Evolutionary conservation across 1,140 invertebrate species (phyloP).

Genomic region (Lutraria rhynchaena): DNA sequence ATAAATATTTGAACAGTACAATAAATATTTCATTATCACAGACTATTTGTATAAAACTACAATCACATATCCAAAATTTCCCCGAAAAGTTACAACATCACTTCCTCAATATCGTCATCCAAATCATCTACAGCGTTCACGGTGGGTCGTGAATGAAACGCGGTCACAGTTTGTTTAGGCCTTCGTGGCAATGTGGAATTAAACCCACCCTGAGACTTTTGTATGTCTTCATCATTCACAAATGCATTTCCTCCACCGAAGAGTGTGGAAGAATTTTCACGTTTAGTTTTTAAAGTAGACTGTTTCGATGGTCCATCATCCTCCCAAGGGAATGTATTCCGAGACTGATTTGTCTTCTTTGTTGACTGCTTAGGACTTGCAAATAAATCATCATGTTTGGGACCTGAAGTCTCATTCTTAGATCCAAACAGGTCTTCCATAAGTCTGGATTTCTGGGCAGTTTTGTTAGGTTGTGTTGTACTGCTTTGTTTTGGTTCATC

Average conservation of each 20-base stretch:
- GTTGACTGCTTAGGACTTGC: slow-evolving; percentile 27
- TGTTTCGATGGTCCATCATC: slow-evolving; percentile 16
- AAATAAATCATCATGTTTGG: slow-evolving; percentile 60
- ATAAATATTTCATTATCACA: no score
- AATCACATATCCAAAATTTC: no score
- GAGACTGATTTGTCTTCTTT: slow-evolving; percentile 28
- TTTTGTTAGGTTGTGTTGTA: slow-evolving; percentile 30
- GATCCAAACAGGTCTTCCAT: slow-evolving; percentile 72
- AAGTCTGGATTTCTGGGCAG: slow-evolving; percentile 66
- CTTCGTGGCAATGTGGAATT: slow-evolving; percentile 52
- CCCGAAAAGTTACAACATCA: slow-evolving; percentile 64
- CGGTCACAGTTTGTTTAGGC: slow-evolving; percentile 57
- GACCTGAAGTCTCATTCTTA: slow-evolving; percentile 1
- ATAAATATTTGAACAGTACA: no score
- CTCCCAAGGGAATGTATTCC: slow-evolving; percentile 68
- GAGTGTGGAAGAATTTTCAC: slow-evolving; percentile 63
- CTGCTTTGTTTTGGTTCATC: slow-evolving; percentile 39
- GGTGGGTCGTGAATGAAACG: slow-evolving; percentile 65
- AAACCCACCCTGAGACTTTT: slow-evolving; percentile 43
- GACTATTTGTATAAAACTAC: no score
- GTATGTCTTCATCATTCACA: slow-evolving; percentile 63
- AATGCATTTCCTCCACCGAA: slow-evolving; percentile 68
- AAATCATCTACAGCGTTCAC: slow-evolving; percentile 69
- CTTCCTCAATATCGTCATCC: slow-evolving; percentile 76
- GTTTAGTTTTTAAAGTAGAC: slow-evolving; percentile 40